Evolutionary conservation across 1,140 invertebrate genomes (phyloP).

Genomic region (Paramacrobiotus metropolitanus): DNA sequence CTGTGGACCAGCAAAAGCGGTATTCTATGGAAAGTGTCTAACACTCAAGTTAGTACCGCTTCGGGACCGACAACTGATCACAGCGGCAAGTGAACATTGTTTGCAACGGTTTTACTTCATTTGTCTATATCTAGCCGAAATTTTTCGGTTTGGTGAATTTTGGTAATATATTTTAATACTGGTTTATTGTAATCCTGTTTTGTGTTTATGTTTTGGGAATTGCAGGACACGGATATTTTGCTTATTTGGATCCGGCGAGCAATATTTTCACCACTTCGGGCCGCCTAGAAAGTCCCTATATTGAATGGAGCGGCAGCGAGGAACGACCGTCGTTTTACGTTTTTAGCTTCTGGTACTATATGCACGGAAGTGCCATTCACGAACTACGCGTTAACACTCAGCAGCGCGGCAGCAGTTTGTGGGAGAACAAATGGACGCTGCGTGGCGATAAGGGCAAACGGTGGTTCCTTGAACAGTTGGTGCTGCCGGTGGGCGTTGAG

Average conservation of each 20-base stretch:
- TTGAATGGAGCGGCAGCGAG: neutral
- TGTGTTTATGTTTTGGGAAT: too few relatives aligned
- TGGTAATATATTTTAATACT: too few relatives aligned
- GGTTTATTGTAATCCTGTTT: too few relatives aligned
- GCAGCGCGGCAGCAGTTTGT: neutral
- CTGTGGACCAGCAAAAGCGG: too few relatives aligned
- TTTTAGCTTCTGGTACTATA: neutral
- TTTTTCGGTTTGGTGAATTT: too few relatives aligned
- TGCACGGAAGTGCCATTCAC: neutral
- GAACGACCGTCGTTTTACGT: neutral
- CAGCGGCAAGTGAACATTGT: too few relatives aligned
- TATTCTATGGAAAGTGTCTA: too few relatives aligned
- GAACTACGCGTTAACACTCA: neutral
- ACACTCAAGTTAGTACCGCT: too few relatives aligned
- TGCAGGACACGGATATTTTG: neutral
- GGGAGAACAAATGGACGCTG: neutral
- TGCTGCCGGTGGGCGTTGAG: neutral
- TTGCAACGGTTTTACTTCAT: too few relatives aligned
- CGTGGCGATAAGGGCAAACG: neutral
- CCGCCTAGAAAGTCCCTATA: neutral
- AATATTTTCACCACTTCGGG: neutral
- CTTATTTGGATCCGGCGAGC: neutral
- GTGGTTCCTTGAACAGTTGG: neutral
- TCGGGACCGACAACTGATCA: too few relatives aligned
- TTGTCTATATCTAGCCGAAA: too few relatives aligned